These are phyloP conservation scores for Rotaria macrura DNA, from an alignment of 2,888 invertebrate species.

Conservation along the genomic window DNA sequence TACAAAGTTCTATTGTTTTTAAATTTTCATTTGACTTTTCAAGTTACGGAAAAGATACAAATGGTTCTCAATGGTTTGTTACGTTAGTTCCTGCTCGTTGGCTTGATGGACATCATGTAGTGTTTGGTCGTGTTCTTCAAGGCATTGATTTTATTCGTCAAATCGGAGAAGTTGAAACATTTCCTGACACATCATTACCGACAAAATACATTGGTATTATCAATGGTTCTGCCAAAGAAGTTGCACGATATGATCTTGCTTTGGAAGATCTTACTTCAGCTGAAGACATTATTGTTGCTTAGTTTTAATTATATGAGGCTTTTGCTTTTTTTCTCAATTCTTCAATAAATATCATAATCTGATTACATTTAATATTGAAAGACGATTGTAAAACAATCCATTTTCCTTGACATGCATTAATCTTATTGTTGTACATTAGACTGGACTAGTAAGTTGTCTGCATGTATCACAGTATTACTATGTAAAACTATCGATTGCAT, in stretches of 20 bases:
- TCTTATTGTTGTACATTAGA: too few species aligned
- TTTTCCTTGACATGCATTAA: too few species aligned
- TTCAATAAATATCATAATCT: not conserved
- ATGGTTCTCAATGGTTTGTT: conserved; percentile 50
- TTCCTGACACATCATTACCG: conserved; percentile 40
- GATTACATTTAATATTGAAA: too few species aligned
- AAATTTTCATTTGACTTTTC: not conserved
- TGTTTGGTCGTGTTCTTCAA: conserved; percentile 48
- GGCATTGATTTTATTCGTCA: conserved; percentile 41
- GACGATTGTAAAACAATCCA: too few species aligned
- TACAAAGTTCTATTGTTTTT: not conserved
- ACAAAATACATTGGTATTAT: conserved; percentile 41
- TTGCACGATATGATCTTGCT: conserved; percentile 42
- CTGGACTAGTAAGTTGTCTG: too few species aligned
- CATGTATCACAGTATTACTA: too few species aligned
- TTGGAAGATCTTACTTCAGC: conserved; percentile 38
- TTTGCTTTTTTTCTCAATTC: not conserved
- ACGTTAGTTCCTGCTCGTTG: conserved; percentile 46
- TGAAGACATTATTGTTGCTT: conserved; percentile 36
- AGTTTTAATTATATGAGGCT: not conserved
- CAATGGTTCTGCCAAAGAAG: conserved; percentile 41
- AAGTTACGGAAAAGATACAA: conserved; percentile 46
- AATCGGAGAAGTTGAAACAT: conserved; percentile 41
- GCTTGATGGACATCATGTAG: conserved; percentile 49
- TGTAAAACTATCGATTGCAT: too few species aligned